Evolutionary conservation across 1,140 invertebrate species (phyloP), one percentile per base, ranked within the genome.

Genomic region (Bombus pyrosoma): DNA sequence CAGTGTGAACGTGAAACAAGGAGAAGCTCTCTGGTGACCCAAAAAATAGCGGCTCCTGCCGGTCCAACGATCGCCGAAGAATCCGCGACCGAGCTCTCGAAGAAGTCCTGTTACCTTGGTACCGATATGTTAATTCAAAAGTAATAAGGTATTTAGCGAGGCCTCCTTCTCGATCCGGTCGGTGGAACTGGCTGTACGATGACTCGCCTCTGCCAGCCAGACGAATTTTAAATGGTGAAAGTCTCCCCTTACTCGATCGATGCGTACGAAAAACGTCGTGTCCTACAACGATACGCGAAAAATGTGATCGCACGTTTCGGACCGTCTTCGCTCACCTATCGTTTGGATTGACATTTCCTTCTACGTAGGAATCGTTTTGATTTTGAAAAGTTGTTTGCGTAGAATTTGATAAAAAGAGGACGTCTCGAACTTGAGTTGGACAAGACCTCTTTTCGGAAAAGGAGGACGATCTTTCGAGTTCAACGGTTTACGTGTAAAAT

Each of bases 141-240:
- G 90, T 91, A 91, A 91, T 91, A 91, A 87, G 90, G 83, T 90
- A 91, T 91, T 91, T 91, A 91, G 90, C 90, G 84, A 86, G 90
- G 82, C 90, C 90, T 91, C 88, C 79, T 91, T 91, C 87, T 83
- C 82, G 83, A 90, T 90, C 81, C 87, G 87, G 87, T 89, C 87
- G 39, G n/a, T 69, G 66, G 41, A 66, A 72, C 74, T 72, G 78
- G 85, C 64, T 64, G 86, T 73, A 85, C 74, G 87, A 90, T 86
- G 87, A 90, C 73, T 86, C 86, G 87, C 79, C 69, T 69, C 77
- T 72, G 81, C 81, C 86, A 88, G 43, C 81, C 83, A 85, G 90
- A 87, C 91, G 90, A 89, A 91, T 91, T 92, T 93, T 93, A 93
- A 93, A 93, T 86, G 92, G 93, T 92, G 93, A 93, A 93, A 93